Base-by-base conservation (phyloP, 2,888 invertebrate species). In the Aplocera efformata region DNA sequence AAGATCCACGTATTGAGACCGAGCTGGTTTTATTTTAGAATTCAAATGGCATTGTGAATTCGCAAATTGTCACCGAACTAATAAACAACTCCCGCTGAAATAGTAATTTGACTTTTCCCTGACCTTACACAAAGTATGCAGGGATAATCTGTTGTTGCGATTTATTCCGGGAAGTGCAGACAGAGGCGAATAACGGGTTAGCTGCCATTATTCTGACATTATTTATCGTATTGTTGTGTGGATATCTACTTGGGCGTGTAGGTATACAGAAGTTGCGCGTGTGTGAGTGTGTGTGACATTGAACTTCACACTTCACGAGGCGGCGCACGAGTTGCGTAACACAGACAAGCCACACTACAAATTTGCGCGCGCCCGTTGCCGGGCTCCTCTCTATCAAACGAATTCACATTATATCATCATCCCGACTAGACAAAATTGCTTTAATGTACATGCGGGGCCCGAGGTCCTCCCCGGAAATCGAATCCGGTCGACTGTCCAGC, bases 231-330 rank as follows among this genome's bases (percentile, higher is more conserved):
- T 68, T 72, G 68, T 34, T 30, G 28, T 48, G 21, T 44, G 42
- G 11, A 43, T 58, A 59, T 63, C 57, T 67, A 60, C 62, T 61
- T 54, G 55, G 56, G 51, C 46, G 42, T 39, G 43, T 58, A 46
- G 24, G 30, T 36, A 50, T 46, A 54, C 41, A 55, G 58, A 42
- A 45, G 46, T 41, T 17, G 35, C 46, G 53, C 42, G 22, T 58
- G 67, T 66, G 74, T 72, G 78, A 64, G 77, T 67, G 76, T 70
- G 72, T 68, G 79, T 84, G 86, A 88, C 88, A 86, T 88, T 88
- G 86, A 88, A 85, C 86, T 88, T 86, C 86, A 86, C 77, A 79
- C 82, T 80, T 79, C 80, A 80, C 83, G 85, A 75, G 80, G 72
- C 69, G 50, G 78, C 77, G 77, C 76, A 74, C 67, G 81, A 72